Base-by-base conservation (phyloP, 2,113 vertebrate species). In the Oriolus oriolus region DNA sequence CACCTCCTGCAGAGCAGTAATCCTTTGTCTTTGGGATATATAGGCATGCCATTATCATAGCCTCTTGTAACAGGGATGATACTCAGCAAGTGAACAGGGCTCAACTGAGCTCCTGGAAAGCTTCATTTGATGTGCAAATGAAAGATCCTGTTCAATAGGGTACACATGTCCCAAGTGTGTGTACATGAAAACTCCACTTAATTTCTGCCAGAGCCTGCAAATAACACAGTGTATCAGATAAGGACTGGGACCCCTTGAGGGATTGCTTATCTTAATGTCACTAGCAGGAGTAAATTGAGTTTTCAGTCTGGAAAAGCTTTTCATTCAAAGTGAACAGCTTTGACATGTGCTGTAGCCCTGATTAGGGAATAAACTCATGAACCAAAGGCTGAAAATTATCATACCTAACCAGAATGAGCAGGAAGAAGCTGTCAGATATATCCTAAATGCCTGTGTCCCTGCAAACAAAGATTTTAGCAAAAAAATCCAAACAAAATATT, bases 101-200 rank as follows among this genome's bases (percentile, higher is more conserved):
- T 94, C 56, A 21, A 4, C 5, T 52, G 79, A 84, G 64, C 45
- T 68, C 22, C 76, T 74, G 19, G 77, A 75, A 86, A 68, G 37
- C 88, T 93, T 81, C 65, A 61, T 96, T 92, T 94, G 90, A 84
- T 93, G 73, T 95, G 95, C 76, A 89, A 94, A 96, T 94, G 88
- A 88, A 79, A 35, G 13, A 74, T 86, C n/a, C 79, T 81, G 52
- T 92, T 94, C 92, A 94, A 44, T 63, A 75, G 65, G 68, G 37
- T 89, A 84, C 88, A 78, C 64, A 71, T 68, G 85, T 92, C 69
- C 83, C 64, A 75, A 9, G 71, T 33, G 64, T 60, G 64, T 65
- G 49, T 93, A 84, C 80, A 61, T 90, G 79, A 81, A 81, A 95
- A 78, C 44, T 84, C 86, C 65, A 71, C 82, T 89, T 90, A 74